These are phyloP conservation scores for Antrozous pallidus DNA, from an alignment of 2,797 vertebrate species.

Conservation along the genomic window DNA sequence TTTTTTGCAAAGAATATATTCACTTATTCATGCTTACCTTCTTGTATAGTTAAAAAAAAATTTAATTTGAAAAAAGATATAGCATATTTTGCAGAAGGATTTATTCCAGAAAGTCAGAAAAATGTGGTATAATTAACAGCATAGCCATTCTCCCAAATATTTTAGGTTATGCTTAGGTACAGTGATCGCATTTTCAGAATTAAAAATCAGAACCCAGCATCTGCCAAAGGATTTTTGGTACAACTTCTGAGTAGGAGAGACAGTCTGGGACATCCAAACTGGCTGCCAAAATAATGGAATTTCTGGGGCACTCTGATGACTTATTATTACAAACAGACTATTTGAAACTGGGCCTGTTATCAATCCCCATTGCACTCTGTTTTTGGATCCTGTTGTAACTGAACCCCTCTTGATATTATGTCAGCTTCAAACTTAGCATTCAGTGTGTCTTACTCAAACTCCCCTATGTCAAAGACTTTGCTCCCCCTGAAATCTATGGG, in stretches of 20 bases:
- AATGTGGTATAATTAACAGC: not conserved
- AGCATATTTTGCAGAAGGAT: not conserved
- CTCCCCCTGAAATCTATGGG: not conserved
- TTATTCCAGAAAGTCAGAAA: constrained; percentile 8
- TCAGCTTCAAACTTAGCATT: not conserved
- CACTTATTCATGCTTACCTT: constrained; percentile 15
- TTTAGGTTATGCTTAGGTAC: constrained; percentile 4
- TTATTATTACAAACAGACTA: constrained; percentile 22
- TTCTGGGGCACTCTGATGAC: not conserved
- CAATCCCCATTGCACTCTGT: not conserved
- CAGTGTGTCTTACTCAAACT: not conserved
- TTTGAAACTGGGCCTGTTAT: not conserved
- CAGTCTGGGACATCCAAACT: not conserved
- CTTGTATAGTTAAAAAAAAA: not conserved
- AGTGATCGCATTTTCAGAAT: constrained; percentile 25
- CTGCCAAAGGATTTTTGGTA: constrained; percentile 43
- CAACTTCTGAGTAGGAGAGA: not conserved
- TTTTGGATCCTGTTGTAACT: not conserved
- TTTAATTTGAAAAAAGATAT: constrained; percentile 34
- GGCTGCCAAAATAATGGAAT: not conserved
- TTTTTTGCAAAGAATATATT: not conserved
- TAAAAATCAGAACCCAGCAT: not conserved
- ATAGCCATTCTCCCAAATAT: not conserved
- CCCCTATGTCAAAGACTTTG: not conserved
- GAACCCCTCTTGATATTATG: not conserved